Percentiles rank a stretch among this genome's conserved stretches.
Conservation (phyloP, 2,113 vertebrate genomes). For the Nettapus auritus region DNA sequence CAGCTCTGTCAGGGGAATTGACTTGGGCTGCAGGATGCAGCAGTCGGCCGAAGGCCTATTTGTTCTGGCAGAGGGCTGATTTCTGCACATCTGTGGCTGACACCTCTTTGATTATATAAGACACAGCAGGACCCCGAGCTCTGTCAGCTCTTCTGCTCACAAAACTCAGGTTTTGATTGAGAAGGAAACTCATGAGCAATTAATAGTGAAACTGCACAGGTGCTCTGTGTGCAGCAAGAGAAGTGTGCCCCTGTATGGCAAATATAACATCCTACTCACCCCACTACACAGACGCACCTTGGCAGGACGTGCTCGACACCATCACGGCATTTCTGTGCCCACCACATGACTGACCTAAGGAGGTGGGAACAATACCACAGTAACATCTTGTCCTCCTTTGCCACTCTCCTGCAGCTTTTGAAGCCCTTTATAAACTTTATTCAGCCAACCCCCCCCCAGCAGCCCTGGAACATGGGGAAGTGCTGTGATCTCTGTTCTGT, state of each 20-base stretch:
- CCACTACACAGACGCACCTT: fast-evolving
- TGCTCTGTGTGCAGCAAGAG: not conserved
- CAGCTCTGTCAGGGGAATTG: not conserved
- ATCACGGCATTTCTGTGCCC: not conserved
- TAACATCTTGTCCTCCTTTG: constrained; percentile 42
- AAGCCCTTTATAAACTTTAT: not conserved
- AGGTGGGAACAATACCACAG: not conserved
- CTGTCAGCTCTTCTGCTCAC: not conserved
- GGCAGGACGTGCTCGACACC: not conserved
- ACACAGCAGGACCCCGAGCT: not conserved
- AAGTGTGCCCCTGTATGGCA: not conserved
- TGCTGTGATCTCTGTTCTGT: not conserved
- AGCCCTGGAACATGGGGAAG: not conserved
- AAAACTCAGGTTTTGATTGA: not conserved
- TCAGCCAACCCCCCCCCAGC: not conserved
- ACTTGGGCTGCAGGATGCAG: not conserved
- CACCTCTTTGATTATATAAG: not conserved
- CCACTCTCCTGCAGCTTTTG: not conserved
- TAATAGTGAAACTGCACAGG: not conserved
- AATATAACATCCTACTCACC: not conserved
- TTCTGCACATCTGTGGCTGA: fast-evolving
- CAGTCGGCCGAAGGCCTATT: not conserved
- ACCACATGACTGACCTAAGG: not conserved
- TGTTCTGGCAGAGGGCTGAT: not conserved
- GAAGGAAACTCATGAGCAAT: not conserved